Evolutionary conservation across 2,888 invertebrate genomes (phyloP), one percentile per base, ranked within the genome.

Genomic region (Petrolisthes cinctipes): DNA sequence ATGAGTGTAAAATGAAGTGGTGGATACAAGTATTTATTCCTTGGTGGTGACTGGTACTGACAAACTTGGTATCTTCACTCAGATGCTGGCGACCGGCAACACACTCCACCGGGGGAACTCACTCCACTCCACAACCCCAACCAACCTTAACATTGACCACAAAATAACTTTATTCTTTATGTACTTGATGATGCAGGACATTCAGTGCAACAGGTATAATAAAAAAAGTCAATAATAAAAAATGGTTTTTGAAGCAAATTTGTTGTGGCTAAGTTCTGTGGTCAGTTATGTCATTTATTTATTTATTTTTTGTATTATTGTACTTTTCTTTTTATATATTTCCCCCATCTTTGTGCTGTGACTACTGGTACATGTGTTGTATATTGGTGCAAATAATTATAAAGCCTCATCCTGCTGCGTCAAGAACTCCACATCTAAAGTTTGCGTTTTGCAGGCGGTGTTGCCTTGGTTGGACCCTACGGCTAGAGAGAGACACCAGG

Each of bases 61-160:
- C 89, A 89, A 37, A 86, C 90, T 85, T 90, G 90, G 90, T 90
- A 89, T 90, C 90, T 90, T 83, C 90, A 90, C 90, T 90, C 90
- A 90, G 90, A 90, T 90, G 90, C 90, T 90, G 90, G 87, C 87
- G 89, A 76, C 80, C 80, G 87, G 83, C 90, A 88, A 88, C 82
- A 20, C 86, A 87, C 82, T 78, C 82, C 89, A 84, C 81, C 89
- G 85, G 85, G 85, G 89, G 87, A 87, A 85, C 88, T 85, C 88
- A 85, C 84, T 83, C 85, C 76, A 76, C 73, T 80, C 85, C 80
- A 82, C 68, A 82, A 78, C 85, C 81, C 84, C 88, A 82, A 81
- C 82, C 85, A 82, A 85, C 88, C 85, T 85, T 82, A 82, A 75
- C 75, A 85, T 85, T 85, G 87, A 88, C 87, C 87, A 88, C 87